Evolutionary conservation across 2,113 vertebrate species (phyloP), one percentile per base, ranked within the genome.

Genomic region (Phasianus colchicus): DNA sequence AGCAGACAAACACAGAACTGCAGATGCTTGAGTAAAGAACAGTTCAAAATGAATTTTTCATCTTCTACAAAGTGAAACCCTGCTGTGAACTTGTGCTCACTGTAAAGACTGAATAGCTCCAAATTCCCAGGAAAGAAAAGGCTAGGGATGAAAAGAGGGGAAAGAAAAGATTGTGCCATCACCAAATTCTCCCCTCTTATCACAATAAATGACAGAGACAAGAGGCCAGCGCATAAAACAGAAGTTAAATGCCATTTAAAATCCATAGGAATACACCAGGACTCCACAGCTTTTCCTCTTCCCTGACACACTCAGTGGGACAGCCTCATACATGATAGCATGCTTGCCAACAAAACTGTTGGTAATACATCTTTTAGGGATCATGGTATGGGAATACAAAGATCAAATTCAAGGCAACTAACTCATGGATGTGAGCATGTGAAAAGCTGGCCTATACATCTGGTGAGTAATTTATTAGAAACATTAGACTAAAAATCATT

Each of bases 301-400:
- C 25, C 61, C 25, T 27, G 36, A 2, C 6, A 6, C 2, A 3
- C 13, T 45, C 21, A 72, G n/a, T 0, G 1, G 13, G 17, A 30
- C 32, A 67, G 43, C 8, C 69, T 60, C 61, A 40, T 24, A n/a
- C 34, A 65, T 18, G 30, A 66, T 25, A 64, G 24, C 11, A 78
- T 1, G 22, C 38, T 5, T 88, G 14, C 57, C 34, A 60, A 77
- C 9, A 19, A 64, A 65, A 6, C 3, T n/a, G 14, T 24, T 25
- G 75, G 74, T 47, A 20, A 32, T 2, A 0, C 1, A 64, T 17
- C 80, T 60, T 10, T 4, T 8, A 30, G 5, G 9, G 43, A 83
- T 8, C 8, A 25, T 0, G 0, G 54, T 60, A 42, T 47, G 34
- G 24, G 3, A 55, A 12, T 4, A 42, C 14, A 52, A 42, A 83